Conservation (phyloP, 2,888 invertebrate species). For the Drosophila neoperkinsi region DNA sequence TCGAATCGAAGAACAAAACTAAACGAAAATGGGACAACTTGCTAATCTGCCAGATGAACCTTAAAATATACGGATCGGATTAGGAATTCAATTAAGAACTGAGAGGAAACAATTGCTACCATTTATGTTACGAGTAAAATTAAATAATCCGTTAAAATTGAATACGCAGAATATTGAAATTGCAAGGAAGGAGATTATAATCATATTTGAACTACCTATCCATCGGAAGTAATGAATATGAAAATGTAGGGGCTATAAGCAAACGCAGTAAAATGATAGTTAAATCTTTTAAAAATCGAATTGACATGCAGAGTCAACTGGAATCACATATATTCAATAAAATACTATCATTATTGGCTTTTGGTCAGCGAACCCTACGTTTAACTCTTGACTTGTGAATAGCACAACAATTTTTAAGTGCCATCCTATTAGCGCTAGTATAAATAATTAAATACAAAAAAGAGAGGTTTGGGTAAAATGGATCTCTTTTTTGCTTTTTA, state of each 20-base stretch:
- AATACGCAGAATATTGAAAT: not conserved
- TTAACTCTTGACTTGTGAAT: too few species aligned
- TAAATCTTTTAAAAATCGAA: not conserved
- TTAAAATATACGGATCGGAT: slow-evolving; percentile 19
- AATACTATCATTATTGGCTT: too few species aligned
- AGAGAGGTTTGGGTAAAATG: not conserved
- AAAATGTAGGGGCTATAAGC: not conserved
- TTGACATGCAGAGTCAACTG: too few species aligned
- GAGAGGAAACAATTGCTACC: not conserved
- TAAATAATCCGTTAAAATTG: not conserved
- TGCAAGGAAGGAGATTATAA: not conserved
- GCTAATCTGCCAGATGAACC: slow-evolving; percentile 24
- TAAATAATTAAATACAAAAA: too few species aligned
- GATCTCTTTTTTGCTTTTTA: not conserved
- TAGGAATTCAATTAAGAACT: slow-evolving; percentile 6
- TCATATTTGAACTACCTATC: not conserved
- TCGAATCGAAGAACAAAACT: slow-evolving; percentile 52
- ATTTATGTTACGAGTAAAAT: not conserved
- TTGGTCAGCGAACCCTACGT: too few species aligned
- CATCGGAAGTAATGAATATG: too few species aligned
- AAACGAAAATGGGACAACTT: slow-evolving; percentile 31
- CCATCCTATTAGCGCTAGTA: too few species aligned
- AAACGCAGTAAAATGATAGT: not conserved
- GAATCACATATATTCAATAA: too few species aligned
- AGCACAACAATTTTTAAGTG: too few species aligned